phyloP scores from a whole-genome alignment of 2,797 vertebrate genomes.

The Scomberomorus guttatus region DNA sequence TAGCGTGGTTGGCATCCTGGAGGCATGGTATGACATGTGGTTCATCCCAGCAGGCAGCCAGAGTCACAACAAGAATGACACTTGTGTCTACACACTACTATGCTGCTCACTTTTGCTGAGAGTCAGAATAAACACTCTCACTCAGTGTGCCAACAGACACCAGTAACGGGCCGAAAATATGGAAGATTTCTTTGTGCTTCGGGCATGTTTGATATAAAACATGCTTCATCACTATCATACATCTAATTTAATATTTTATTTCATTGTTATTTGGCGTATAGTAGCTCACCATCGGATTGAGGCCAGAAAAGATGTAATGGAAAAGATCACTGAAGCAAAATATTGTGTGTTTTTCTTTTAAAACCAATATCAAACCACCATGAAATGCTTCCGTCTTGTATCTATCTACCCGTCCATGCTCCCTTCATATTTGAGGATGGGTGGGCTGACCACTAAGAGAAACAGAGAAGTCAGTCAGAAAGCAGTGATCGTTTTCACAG shows the following conservation, averaged over 20 bases:
- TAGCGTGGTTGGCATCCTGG: slow-evolving; percentile 62
- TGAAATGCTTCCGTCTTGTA: slow-evolving; percentile 55
- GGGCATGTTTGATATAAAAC: not conserved
- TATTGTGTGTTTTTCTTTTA: not conserved
- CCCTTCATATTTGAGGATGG: slow-evolving; percentile 67
- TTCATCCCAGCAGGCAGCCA: slow-evolving; percentile 65
- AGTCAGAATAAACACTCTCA: slow-evolving; percentile 40
- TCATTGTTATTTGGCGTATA: slow-evolving; percentile 12
- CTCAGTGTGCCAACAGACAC: not conserved
- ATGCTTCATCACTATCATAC: not conserved
- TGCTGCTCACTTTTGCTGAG: slow-evolving; percentile 54
- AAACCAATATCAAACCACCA: slow-evolving; percentile 36
- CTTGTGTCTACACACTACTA: slow-evolving; percentile 57
- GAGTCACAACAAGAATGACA: slow-evolving; percentile 65
- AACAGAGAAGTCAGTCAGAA: slow-evolving; percentile 56
- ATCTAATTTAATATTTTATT: not conserved
- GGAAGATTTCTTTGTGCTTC: not conserved
- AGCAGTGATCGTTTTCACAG: slow-evolving; percentile 71
- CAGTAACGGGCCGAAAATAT: not conserved
- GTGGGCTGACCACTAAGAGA: slow-evolving; percentile 65
- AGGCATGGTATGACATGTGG: slow-evolving; percentile 65
- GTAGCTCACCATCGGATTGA: slow-evolving; percentile 15
- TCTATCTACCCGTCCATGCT: slow-evolving; percentile 44
- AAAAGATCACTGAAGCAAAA: slow-evolving; percentile 47
- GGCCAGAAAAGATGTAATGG: slow-evolving; percentile 18